Percentiles rank a stretch among this genome's conserved stretches.
These are phyloP conservation scores for Stichopus horrens DNA, from an alignment of 53 echinoderm and acorn worm species.

Conservation along the genomic window DNA sequence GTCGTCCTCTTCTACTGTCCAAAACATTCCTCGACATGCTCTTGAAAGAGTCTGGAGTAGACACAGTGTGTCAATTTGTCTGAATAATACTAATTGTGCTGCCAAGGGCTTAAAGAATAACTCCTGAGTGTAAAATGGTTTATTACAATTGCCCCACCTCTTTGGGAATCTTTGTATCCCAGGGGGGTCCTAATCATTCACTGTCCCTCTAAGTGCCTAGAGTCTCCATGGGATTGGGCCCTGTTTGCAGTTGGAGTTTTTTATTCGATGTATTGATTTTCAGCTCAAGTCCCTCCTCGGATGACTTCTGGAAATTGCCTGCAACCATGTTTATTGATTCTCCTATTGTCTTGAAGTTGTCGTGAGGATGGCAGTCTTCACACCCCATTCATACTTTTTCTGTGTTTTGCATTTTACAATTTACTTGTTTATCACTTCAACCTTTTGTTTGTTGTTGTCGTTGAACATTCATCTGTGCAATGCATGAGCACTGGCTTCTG, in stretches of 20 bases:
- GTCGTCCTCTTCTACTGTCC: too few relatives aligned
- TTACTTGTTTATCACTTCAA: neutral
- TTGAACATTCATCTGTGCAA: neutral
- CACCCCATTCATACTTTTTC: neutral
- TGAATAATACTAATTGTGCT: too few relatives aligned
- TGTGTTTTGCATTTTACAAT: neutral
- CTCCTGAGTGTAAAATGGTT: too few relatives aligned
- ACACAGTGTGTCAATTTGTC: too few relatives aligned
- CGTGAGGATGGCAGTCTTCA: neutral
- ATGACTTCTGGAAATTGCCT: conserved; percentile 27
- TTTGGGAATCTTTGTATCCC: too few relatives aligned
- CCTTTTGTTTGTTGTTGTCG: neutral
- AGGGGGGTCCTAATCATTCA: neutral
- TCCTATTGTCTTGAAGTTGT: conserved; percentile 23
- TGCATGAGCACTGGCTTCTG: neutral
- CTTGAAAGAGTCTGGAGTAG: too few relatives aligned
- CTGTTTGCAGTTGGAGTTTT: neutral
- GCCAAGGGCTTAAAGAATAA: too few relatives aligned
- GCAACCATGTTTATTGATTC: conserved; percentile 34
- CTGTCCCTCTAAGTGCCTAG: neutral
- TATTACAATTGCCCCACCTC: neutral
- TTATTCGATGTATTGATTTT: neutral
- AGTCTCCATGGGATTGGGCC: conserved; percentile 15
- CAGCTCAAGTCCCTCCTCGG: neutral
- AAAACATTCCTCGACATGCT: too few relatives aligned